Conservation (phyloP, 2,113 vertebrate genomes). For the Sarotherodon lohbergeri region DNA sequence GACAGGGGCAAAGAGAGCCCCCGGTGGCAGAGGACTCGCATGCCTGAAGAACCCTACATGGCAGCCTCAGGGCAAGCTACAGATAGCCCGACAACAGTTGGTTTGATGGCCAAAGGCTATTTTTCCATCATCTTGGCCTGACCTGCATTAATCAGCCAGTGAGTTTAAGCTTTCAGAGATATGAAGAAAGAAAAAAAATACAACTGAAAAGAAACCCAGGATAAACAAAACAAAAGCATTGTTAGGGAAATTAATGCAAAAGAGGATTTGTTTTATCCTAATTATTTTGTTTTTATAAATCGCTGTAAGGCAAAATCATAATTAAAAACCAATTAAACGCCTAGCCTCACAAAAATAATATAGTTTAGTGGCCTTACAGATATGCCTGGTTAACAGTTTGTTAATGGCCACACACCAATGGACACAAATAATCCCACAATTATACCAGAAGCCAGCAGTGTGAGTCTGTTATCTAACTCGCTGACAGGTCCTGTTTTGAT, state of each 20-base stretch:
- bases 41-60: neutral
- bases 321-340: neutral
- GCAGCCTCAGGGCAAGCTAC: neutral
- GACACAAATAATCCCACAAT: neutral
- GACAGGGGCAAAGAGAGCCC: neutral
- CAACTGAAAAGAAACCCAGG: accelerated
- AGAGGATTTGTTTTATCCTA: neutral
- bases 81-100: neutral
- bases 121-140: neutral
- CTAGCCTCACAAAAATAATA: neutral
- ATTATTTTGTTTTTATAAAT: neutral
- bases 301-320: neutral
- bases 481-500: neutral
- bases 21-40: neutral
- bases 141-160: neutral
- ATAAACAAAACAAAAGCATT: neutral
- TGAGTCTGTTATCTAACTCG: neutral
- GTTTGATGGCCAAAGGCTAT: neutral
- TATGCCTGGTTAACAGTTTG: neutral
- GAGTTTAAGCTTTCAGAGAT: neutral
- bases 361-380: neutral
- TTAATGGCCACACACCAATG: neutral
- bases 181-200: neutral
- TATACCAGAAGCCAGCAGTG: neutral
- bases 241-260: neutral